Percentiles rank a stretch among this genome's conserved stretches.
phyloP scores from a whole-genome alignment of 2,888 invertebrate species.

The Caradrina clavipalpis region DNA sequence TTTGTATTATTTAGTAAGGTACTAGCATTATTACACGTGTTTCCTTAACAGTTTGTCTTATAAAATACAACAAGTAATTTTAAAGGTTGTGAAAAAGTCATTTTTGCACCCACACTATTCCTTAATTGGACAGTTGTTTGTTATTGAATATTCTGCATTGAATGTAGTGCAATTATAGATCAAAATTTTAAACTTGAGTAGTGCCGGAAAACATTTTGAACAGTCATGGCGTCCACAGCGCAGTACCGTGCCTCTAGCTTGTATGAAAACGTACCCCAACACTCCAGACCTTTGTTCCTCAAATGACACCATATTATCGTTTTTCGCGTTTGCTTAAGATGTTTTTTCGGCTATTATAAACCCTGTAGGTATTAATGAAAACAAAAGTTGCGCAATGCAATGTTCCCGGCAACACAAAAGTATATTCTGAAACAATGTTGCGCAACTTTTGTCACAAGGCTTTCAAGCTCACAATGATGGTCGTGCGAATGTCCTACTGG shows the following conservation, averaged over 20 bases:
- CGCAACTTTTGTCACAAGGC: not conserved
- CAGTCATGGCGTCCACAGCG: not conserved
- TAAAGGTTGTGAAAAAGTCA: no score
- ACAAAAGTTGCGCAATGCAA: not conserved
- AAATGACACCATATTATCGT: no score
- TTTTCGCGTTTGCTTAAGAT: not conserved
- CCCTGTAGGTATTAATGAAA: not conserved
- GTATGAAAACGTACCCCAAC: not conserved
- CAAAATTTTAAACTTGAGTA: not conserved
- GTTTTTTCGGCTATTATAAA: not conserved
- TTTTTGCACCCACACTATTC: no score
- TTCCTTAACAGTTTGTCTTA: no score
- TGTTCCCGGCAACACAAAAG: not conserved
- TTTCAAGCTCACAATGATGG: not conserved
- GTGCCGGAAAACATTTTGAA: not conserved
- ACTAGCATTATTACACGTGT: no score
- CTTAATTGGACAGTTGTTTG: no score
- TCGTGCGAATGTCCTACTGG: constrained; percentile 17
- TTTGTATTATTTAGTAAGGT: no score
- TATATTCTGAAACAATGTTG: not conserved
- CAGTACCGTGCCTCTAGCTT: not conserved
- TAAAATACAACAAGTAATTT: no score
- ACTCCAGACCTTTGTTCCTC: no score
- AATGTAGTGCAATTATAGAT: no score
- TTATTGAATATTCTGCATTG: no score